Conservation (phyloP, 1,140 invertebrate genomes). For the Oryzaephilus surinamensis region DNA sequence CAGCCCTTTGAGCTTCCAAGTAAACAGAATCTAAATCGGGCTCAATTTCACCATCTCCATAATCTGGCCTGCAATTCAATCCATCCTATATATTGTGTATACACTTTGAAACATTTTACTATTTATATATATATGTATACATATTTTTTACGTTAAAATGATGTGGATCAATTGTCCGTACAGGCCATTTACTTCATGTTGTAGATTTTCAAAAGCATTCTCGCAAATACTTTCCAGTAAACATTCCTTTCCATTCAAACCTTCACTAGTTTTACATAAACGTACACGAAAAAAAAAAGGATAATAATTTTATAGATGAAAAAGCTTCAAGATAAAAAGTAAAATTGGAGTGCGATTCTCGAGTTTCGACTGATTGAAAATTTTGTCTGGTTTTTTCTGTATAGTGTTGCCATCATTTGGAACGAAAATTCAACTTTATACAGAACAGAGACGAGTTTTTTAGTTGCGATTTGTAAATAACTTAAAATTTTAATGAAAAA, state of each 20-base stretch:
- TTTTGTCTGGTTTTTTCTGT: too few relatives aligned
- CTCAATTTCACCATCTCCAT: slow-evolving; percentile 21
- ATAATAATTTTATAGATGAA: too few relatives aligned
- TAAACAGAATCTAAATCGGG: slow-evolving; percentile 32
- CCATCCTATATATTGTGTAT: slow-evolving; percentile 4
- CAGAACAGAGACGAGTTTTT: too few relatives aligned
- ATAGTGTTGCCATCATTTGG: too few relatives aligned
- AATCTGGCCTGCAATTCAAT: slow-evolving; percentile 22
- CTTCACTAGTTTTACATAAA: slow-evolving; percentile 38
- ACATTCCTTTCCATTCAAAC: slow-evolving; percentile 53
- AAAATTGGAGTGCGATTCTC: too few relatives aligned
- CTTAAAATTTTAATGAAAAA: too few relatives aligned
- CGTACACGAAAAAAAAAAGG: too few relatives aligned
- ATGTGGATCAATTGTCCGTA: slow-evolving; percentile 56
- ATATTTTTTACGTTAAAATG: slow-evolving; percentile 54
- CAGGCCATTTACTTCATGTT: slow-evolving; percentile 45
- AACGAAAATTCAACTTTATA: too few relatives aligned
- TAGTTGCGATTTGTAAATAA: too few relatives aligned
- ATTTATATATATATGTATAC: too few relatives aligned
- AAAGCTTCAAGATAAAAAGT: too few relatives aligned
- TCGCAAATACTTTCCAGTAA: slow-evolving; percentile 63
- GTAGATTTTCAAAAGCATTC: slow-evolving; percentile 52
- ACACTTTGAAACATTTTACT: slow-evolving; percentile 5
- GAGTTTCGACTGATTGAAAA: too few relatives aligned
- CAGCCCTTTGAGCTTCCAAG: slow-evolving; percentile 41